Evolutionary conservation across 2,797 vertebrate species (phyloP).

Genomic region (Ctenochaetus hawaiiensis): DNA sequence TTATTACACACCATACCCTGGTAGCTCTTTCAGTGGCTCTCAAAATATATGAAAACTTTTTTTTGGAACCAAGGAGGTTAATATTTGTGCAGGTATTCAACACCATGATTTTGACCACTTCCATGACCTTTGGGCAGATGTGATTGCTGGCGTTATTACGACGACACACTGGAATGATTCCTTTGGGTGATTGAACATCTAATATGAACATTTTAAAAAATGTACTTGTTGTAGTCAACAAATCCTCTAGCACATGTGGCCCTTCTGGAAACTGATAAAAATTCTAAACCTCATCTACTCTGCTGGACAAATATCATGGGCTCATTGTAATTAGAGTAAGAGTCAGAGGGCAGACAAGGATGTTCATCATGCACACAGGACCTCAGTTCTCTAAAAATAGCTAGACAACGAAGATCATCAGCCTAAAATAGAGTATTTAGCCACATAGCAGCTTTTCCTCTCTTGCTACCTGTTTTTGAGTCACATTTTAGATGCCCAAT

Average conservation of each 20-base stretch:
- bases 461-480: background rate
- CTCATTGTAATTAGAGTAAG: background rate
- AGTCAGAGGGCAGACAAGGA: background rate
- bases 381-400: background rate
- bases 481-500: slow-evolving; percentile 1
- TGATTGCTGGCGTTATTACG: slow-evolving; percentile 2
- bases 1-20: background rate
- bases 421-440: background rate
- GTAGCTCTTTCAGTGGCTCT: background rate
- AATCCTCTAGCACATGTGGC: background rate
- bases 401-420: background rate
- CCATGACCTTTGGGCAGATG: background rate
- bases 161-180: slow-evolving; percentile 3
- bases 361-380: slow-evolving; percentile 5
- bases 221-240: slow-evolving; percentile 3
- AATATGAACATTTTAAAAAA: slow-evolving; percentile 14
- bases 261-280: background rate
- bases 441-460: background rate
- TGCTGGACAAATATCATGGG: background rate
- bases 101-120: slow-evolving; percentile 7
- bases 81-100: background rate
- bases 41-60: background rate
- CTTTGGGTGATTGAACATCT: slow-evolving; percentile 17
- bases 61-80: background rate
- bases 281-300: background rate